Evolutionary conservation across 2,888 invertebrate species (phyloP).

Genomic region (Cetonia aurata): DNA sequence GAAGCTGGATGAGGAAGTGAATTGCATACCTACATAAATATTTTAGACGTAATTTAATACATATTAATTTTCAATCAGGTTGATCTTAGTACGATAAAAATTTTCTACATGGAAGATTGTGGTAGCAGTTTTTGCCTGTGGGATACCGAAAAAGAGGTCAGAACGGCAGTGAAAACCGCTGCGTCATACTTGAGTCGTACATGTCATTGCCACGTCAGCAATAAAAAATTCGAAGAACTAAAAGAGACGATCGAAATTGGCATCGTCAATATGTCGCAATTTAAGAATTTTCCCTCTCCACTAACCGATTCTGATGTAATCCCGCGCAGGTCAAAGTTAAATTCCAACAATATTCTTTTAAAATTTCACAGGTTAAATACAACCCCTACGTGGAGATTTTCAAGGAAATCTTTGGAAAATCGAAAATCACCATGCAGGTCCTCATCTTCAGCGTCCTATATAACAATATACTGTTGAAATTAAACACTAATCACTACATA

Average conservation of each 20-base stretch:
- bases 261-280: background rate
- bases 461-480: background rate
- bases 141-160: constrained; percentile 72
- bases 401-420: constrained; percentile 15
- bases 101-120: constrained; percentile 86
- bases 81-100: constrained; percentile 74
- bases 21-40: background rate
- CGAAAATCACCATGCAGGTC: background rate
- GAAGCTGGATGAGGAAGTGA: constrained; percentile 12
- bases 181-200: constrained; percentile 23
- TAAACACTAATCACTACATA: background rate
- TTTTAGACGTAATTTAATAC: background rate
- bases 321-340: background rate
- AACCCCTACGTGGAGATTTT: background rate
- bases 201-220: constrained; percentile 26
- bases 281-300: constrained; percentile 11
- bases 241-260: background rate
- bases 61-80: too few relatives aligned
- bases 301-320: constrained; percentile 14
- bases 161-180: constrained; percentile 72
- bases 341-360: background rate
- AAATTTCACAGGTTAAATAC: constrained; percentile 12
- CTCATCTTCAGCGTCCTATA: background rate
- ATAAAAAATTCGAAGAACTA: constrained; percentile 9
- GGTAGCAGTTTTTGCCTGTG: constrained; percentile 75